phyloP scores from a whole-genome alignment of 2,888 invertebrate species.

The Priapulus caudatus region DNA sequence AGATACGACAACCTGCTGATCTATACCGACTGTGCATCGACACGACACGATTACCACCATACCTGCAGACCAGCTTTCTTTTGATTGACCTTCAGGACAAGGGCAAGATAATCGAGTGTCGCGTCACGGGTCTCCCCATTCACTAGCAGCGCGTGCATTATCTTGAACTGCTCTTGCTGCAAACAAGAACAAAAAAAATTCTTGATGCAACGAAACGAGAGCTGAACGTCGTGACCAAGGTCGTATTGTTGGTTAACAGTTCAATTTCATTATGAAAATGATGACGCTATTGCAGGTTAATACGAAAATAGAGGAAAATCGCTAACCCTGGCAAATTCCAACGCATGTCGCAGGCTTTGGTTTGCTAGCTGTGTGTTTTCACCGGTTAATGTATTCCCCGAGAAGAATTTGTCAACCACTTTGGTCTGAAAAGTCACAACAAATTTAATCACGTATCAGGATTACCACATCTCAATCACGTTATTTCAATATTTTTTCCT shows the following conservation, averaged over 20 bases:
- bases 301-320: background rate
- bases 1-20: too few species aligned
- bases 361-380: conserved; percentile 42
- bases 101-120: conserved; percentile 64
- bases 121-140: conserved; percentile 66
- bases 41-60: too few species aligned
- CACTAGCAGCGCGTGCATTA: conserved; percentile 68
- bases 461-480: background rate
- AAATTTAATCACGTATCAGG: background rate
- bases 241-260: conserved; percentile 12
- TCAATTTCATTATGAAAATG: conserved; percentile 18
- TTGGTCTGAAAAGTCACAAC: conserved; percentile 35
- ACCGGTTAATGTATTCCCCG: conserved; percentile 36
- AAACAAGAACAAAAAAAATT: conserved; percentile 20
- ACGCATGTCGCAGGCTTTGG: conserved; percentile 59
- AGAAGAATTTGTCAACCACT: conserved; percentile 62
- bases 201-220: background rate
- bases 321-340: conserved; percentile 58
- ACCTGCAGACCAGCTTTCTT: conserved; percentile 73
- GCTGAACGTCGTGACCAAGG: conserved; percentile 14
- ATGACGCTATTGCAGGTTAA: conserved; percentile 7
- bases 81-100: conserved; percentile 64
- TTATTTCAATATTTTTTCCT: conserved; percentile 4
- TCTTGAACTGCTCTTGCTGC: conserved; percentile 57
- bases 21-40: too few species aligned